These are phyloP conservation scores for Tanytarsus gracilentus DNA, from an alignment of 2,888 invertebrate species.

Conservation along the genomic window DNA sequence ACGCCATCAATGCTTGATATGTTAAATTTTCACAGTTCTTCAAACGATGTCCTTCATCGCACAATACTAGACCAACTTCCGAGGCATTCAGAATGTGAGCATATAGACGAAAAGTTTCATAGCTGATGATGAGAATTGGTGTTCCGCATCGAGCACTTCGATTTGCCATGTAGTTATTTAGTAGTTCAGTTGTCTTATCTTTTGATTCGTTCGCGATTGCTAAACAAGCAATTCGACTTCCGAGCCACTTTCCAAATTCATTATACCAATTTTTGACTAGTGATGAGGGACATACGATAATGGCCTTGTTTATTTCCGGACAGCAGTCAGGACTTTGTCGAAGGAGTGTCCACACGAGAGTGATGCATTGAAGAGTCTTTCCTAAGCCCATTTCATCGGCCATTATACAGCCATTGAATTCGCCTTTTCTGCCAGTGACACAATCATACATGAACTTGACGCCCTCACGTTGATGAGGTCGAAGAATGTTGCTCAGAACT, in stretches of 20 bases:
- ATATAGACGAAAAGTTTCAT: conserved; percentile 96
- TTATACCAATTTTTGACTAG: conserved; percentile 99
- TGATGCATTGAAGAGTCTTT: conserved; percentile 96
- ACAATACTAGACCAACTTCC: conserved; percentile 92
- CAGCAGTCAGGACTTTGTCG: conserved; percentile 87
- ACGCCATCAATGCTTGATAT: conserved; percentile 84
- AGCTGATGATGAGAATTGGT: conserved; percentile 95
- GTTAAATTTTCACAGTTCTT: conserved; percentile 99
- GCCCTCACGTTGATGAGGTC: conserved; percentile 98
- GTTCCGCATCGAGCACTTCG: conserved; percentile 64
- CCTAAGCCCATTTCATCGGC: conserved; percentile 98
- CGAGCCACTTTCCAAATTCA: conserved; percentile 95
- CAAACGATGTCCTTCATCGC: conserved; percentile 95
- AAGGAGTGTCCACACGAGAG: conserved; percentile 87
- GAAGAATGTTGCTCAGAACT: conserved; percentile 71
- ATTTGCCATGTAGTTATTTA: conserved; percentile 76
- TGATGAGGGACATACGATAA: conserved; percentile 95
- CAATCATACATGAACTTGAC: conserved; percentile 99
- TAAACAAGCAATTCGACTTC: conserved; percentile 66
- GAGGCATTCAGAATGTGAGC: conserved; percentile 78
- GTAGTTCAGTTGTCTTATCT: conserved; percentile 70
- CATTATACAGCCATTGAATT: conserved; percentile 94
- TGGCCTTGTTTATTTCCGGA: conserved; percentile 82
- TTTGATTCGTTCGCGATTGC: conserved; percentile 79
- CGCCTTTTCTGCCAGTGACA: conserved; percentile 80